Base-by-base conservation (phyloP, 2,888 invertebrate genomes). In the Melipona beecheii region DNA sequence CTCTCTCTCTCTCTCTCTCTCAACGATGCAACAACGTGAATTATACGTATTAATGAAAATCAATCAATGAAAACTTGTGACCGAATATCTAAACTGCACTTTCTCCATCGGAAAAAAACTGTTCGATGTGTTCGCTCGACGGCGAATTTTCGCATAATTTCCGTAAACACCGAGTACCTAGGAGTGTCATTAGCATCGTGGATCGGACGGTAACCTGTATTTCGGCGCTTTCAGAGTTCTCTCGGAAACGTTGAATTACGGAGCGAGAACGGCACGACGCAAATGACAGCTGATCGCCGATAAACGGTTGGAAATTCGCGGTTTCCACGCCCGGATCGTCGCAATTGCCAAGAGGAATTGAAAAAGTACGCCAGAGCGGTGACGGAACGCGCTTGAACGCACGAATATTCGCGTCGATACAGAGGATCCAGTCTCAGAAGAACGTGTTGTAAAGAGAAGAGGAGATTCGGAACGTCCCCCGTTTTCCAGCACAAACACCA, bases 401-500 rank as follows among this genome's bases (percentile, higher is more conserved):
- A 49, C 58, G 21, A 70, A 49, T 31, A 50, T 9, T 60, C 52
- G 50, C 17, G 24, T 60, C 49, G 19, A 17, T 58, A 71, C 36
- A 21, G 31, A 15, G 60, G 60, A 65, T 50, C 52, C 49, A 65
- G 50, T 58, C 65, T 75, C 49, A 11, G 43, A 36, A 11, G 43
- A 36, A 62, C 19, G 21, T 60, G 62, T 69, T 15, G 24, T 2
- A 50, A 50, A 50, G 19, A 52, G 15, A 17, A 52, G 19, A 52
- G 17, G 17, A n/a, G 27, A 52, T 4, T 52, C 52, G 24, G 11
- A 11, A 31, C 19, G 65, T 73, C 58, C 50, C 84, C 50, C 75
- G 73, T 62, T 75, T 69, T 79, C 65, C 76, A 27, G 75, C 73
- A 70, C 82, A 74, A 76, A 54, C 78, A 78, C 50, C 74, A 31